Percentiles rank a stretch among this genome's conserved stretches.
Conservation (phyloP, 2,888 invertebrate genomes). For the Pachycephus smyrnensis region DNA sequence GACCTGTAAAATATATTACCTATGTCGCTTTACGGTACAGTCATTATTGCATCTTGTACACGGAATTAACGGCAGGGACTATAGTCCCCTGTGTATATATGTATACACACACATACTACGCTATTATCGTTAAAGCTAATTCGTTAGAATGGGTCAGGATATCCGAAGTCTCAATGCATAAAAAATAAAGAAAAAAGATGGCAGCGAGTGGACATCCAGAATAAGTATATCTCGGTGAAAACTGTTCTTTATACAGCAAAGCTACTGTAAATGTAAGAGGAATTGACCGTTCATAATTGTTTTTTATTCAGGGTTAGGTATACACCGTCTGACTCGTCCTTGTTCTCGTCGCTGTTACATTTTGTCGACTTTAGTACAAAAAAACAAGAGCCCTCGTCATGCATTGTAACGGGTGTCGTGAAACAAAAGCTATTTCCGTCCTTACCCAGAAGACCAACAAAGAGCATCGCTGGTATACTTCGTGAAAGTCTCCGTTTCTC, state of each 20-base stretch:
- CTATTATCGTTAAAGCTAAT: not conserved
- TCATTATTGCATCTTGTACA: not conserved
- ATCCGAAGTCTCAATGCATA: not conserved
- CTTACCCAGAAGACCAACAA: not conserved
- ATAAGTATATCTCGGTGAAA: not conserved
- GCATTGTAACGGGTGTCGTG: not conserved
- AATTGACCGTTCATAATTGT: not conserved
- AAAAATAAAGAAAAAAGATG: not conserved
- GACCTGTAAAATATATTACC: conserved; percentile 37
- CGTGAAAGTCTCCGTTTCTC: not conserved
- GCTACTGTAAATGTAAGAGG: not conserved
- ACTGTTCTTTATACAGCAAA: not conserved
- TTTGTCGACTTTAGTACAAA: not conserved
- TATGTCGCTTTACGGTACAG: conserved; percentile 5
- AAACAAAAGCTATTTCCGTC: not conserved
- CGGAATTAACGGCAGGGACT: not conserved
- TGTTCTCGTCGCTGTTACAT: not conserved
- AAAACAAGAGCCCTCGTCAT: not conserved
- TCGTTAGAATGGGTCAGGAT: not conserved
- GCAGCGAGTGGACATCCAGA: no score
- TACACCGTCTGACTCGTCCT: not conserved
- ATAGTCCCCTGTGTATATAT: no score
- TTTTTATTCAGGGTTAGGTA: not conserved
- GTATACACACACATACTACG: no score
- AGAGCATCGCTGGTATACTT: not conserved